A percentile compares a stretch with the other conserved stretches of the same genome.
Conservation (phyloP, 2,797 vertebrate genomes). For the Crocodylus rhombifer region DNA sequence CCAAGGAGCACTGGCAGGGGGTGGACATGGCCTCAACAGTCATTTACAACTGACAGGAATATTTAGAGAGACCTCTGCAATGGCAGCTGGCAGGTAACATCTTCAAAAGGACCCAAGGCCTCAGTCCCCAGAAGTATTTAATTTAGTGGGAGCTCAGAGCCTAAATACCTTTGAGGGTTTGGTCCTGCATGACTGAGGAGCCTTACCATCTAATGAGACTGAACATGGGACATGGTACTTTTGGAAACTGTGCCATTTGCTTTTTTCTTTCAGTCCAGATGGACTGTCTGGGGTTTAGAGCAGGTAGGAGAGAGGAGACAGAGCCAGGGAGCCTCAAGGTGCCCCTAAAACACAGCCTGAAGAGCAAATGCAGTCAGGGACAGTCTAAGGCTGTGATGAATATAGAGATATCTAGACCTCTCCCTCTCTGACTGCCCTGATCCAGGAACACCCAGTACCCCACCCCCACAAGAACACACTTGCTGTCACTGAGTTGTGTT, state of each 20-base stretch:
- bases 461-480: neutral
- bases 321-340: neutral
- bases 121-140: no score
- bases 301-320: neutral
- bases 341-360: neutral
- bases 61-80: neutral
- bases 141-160: neutral
- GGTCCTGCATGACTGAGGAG: neutral
- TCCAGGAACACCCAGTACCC: neutral
- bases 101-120: neutral
- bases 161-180: no score
- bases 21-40: neutral
- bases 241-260: neutral
- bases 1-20: neutral
- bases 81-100: neutral
- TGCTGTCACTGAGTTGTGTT: neutral
- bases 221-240: neutral
- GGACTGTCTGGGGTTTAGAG: fast-evolving
- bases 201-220: neutral
- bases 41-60: neutral
- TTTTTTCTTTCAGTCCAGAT: neutral
- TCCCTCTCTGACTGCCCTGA: neutral
- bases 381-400: neutral
- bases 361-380: neutral
- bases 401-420: neutral